Conservation (phyloP, 2,797 vertebrate species). For the Gadopsis marmoratus region DNA sequence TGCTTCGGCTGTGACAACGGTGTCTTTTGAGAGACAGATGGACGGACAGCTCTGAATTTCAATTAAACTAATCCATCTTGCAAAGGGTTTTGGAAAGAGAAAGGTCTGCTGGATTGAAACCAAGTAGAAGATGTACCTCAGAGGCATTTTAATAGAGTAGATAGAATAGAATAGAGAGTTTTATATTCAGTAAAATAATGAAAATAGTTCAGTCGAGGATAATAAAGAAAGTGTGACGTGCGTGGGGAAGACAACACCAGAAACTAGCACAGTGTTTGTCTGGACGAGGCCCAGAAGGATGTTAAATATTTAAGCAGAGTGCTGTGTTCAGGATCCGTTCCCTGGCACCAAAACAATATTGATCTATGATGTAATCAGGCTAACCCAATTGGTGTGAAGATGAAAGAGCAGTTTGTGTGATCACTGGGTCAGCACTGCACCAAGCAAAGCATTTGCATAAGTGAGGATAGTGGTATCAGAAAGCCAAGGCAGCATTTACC, state of each 20-base stretch:
- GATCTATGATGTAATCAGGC: constrained; percentile 45
- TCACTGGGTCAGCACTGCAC: constrained; percentile 9
- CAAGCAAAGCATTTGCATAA: constrained; percentile 1
- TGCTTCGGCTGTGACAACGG: not conserved
- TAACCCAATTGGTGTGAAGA: constrained; percentile 40
- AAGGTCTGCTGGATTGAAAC: constrained; percentile 30
- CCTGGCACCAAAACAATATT: constrained; percentile 43
- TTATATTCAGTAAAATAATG: constrained; percentile 4
- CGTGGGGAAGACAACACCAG: not conserved
- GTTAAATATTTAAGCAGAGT: constrained; percentile 36
- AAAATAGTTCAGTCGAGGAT: constrained; percentile 5
- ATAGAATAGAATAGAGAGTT: no score
- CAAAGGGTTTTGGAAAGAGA: constrained; percentile 16
- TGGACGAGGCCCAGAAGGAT: constrained; percentile 12
- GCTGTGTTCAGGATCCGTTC: not conserved
- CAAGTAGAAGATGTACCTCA: not conserved
- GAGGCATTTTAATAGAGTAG: not conserved
- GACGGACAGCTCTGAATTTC: constrained; percentile 41
- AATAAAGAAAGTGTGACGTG: not conserved
- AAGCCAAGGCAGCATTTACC: not conserved
- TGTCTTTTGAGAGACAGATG: constrained; percentile 21
- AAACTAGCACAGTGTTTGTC: constrained; percentile 15
- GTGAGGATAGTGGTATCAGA: not conserved
- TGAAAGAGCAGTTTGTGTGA: constrained; percentile 18
- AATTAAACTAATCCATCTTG: constrained; percentile 34